A percentile compares a stretch with the other conserved stretches of the same genome.
Conservation (phyloP, 2,113 vertebrate genomes). For the Lonchura striata region DNA sequence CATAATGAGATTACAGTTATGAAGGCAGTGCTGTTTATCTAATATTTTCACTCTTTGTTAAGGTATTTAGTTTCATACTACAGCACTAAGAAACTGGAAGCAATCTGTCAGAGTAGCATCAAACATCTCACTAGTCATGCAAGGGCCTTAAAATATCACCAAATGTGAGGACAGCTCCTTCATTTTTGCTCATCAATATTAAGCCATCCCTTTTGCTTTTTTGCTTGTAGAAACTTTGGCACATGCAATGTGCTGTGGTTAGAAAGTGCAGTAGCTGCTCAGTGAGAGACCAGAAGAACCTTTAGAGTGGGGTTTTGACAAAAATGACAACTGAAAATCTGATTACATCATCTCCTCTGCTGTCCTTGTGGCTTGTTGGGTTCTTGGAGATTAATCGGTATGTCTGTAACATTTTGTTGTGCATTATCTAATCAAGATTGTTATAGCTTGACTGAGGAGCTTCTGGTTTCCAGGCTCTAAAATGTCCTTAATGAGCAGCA, state of each 20-base stretch:
- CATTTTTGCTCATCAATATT: not conserved
- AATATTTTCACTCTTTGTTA: not conserved
- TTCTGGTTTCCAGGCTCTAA: not conserved
- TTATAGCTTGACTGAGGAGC: not conserved
- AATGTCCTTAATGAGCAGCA: not conserved
- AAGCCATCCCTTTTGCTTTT: not conserved
- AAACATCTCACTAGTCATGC: not conserved
- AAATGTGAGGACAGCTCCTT: not conserved
- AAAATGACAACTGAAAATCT: not conserved
- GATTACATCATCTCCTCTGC: not conserved
- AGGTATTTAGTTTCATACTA: not conserved
- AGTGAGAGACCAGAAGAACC: not conserved
- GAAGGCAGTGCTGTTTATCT: not conserved
- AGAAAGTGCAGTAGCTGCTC: not conserved
- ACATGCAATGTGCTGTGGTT: rapidly evolving
- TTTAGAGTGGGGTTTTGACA: not conserved
- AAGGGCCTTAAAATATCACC: not conserved
- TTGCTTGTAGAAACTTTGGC: not conserved
- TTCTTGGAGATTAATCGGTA: not conserved
- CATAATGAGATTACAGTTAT: not conserved
- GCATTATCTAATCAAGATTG: not conserved
- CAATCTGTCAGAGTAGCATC: not conserved
- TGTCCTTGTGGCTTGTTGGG: not conserved
- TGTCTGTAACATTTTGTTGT: not conserved
- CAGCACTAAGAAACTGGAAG: not conserved